phyloP scores from a whole-genome alignment of 1,140 invertebrate species.

The Ganaspis sp. region DNA sequence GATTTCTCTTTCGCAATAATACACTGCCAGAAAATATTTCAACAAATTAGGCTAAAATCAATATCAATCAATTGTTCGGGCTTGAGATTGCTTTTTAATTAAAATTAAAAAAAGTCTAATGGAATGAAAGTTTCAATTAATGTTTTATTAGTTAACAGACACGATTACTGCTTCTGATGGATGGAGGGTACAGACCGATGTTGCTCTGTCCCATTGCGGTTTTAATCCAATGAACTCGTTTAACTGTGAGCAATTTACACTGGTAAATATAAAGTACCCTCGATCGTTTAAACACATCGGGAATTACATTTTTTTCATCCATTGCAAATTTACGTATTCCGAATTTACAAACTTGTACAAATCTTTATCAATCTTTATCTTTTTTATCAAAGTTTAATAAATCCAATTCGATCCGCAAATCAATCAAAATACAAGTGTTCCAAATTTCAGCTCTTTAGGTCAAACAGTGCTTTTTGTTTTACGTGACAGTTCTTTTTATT shows the following conservation, averaged over 20 bases:
- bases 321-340: no score
- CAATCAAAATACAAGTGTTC: no score
- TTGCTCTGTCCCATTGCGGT: background rate
- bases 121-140: background rate
- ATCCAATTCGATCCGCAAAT: no score
- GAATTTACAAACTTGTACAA: no score
- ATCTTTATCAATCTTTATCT: no score
- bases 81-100: background rate
- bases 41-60: no score
- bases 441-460: no score
- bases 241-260: background rate
- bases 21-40: background rate
- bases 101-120: background rate
- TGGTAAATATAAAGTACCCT: background rate
- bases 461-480: no score
- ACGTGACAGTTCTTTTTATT: no score
- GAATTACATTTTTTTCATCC: background rate
- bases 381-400: no score
- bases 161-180: background rate
- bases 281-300: background rate
- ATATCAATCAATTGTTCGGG: no score
- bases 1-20: background rate
- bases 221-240: background rate
- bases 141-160: background rate
- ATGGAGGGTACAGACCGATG: background rate